Evolutionary conservation across 2,113 vertebrate genomes (phyloP).

Genomic region (Malurus elegans): DNA sequence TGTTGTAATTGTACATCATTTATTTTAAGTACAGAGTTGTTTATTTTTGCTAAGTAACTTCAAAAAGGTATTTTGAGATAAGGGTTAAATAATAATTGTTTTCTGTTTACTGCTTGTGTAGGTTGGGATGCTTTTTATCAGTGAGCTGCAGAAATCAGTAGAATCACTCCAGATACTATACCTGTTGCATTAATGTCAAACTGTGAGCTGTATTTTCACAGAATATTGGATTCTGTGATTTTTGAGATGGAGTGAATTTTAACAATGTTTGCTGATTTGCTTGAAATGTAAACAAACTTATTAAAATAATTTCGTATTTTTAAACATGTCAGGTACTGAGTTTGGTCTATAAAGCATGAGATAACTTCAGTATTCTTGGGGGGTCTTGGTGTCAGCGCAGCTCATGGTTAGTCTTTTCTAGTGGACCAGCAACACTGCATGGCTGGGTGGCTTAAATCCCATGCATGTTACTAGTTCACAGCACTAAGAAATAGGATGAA

Average conservation of each 20-base stretch:
- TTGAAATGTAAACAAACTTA: background rate
- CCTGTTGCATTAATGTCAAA: background rate
- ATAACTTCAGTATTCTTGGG: background rate
- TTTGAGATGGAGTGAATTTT: background rate
- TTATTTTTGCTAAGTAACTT: slow-evolving; percentile 32
- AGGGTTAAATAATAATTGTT: background rate
- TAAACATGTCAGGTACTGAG: background rate
- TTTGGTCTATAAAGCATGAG: background rate
- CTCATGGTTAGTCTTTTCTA: background rate
- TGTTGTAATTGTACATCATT: background rate
- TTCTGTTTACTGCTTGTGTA: background rate
- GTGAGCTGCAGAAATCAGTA: background rate
- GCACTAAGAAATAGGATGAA: background rate
- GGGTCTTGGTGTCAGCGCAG: background rate
- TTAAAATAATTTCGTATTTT: background rate
- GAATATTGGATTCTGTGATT: background rate
- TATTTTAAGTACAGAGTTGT: slow-evolving; percentile 26
- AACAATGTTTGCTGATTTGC: background rate
- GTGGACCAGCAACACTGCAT: background rate
- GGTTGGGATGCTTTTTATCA: background rate
- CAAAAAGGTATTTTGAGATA: slow-evolving; percentile 1
- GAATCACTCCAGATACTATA: background rate
- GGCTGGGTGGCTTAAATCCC: background rate
- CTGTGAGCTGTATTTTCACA: background rate
- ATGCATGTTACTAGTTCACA: background rate